Evolutionary conservation across 2,113 vertebrate species (phyloP).

Genomic region (Urocolius indicus): DNA sequence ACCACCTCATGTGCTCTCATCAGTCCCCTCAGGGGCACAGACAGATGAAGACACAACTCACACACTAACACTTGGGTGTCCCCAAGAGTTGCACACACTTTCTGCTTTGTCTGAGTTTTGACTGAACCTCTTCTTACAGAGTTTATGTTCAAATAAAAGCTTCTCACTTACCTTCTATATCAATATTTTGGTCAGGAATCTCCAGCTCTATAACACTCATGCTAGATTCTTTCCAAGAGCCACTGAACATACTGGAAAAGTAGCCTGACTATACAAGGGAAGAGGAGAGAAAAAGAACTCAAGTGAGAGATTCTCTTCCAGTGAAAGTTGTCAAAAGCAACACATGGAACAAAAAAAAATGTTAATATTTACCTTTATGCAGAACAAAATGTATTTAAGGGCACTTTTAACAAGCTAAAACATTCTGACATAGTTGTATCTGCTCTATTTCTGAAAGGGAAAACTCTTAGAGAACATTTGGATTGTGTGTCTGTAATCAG

Average conservation of each 20-base stretch:
- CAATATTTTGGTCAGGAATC: constrained; percentile 98
- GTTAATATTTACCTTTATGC: neutral
- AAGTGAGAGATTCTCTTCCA: neutral
- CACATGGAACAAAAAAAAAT: accelerated
- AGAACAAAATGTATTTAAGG: neutral
- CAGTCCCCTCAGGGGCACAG: accelerated
- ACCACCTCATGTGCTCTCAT: neutral
- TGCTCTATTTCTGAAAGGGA: neutral
- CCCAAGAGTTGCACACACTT: accelerated
- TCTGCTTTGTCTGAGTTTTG: neutral
- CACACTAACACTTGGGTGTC: accelerated
- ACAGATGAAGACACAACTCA: neutral
- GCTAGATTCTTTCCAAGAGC: constrained; percentile 96
- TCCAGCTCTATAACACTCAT: constrained; percentile 94
- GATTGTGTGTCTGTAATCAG: neutral
- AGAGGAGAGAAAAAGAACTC: neutral
- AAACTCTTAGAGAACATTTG: neutral
- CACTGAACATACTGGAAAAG: constrained; percentile 99
- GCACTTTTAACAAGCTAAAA: neutral
- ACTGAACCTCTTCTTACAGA: neutral
- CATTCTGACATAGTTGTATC: neutral
- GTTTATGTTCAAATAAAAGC: neutral
- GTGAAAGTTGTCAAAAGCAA: neutral
- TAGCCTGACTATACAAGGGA: constrained; percentile 88
- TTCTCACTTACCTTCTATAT: constrained; percentile 87